Evolutionary conservation across 2,888 invertebrate genomes (phyloP).

Genomic region (Neoscelio sp.): DNA sequence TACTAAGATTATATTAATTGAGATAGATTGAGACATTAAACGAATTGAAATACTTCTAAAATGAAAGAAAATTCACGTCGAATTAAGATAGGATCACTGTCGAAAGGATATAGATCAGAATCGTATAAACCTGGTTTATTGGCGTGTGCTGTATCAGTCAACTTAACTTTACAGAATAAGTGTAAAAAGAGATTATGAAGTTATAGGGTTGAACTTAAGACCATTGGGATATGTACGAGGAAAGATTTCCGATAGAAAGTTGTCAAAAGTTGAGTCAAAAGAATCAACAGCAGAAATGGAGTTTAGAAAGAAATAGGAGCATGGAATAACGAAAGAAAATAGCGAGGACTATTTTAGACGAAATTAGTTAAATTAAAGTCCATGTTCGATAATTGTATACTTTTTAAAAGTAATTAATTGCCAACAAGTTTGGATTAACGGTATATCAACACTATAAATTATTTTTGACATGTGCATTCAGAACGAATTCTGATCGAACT

Average conservation of each 20-base stretch:
- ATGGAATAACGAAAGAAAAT: background rate
- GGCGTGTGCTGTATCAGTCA: conserved; percentile 15
- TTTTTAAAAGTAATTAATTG: too few relatives aligned
- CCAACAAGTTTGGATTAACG: too few relatives aligned
- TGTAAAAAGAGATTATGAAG: conserved; percentile 51
- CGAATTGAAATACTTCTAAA: conserved; percentile 21
- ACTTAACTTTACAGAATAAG: conserved; percentile 35
- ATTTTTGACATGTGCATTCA: too few relatives aligned
- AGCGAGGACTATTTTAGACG: too few relatives aligned
- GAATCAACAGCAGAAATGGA: conserved; percentile 24
- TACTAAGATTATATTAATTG: conserved; percentile 35
- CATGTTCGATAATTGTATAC: too few relatives aligned
- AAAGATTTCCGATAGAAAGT: conserved; percentile 51
- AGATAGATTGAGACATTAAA: conserved; percentile 13
- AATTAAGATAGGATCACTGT: conserved; percentile 16
- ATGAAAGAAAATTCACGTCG: conserved; percentile 1
- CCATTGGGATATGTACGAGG: conserved; percentile 25
- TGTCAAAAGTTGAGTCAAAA: conserved; percentile 31
- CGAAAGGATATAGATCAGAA: conserved; percentile 28
- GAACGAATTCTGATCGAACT: too few relatives aligned
- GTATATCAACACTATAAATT: too few relatives aligned
- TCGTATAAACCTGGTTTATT: conserved; percentile 15
- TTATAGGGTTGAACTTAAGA: conserved; percentile 42
- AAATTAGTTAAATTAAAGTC: too few relatives aligned
- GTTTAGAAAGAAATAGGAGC: conserved; percentile 2